phyloP scores from a whole-genome alignment of 2,888 invertebrate species.

The Dasypolia templi region DNA sequence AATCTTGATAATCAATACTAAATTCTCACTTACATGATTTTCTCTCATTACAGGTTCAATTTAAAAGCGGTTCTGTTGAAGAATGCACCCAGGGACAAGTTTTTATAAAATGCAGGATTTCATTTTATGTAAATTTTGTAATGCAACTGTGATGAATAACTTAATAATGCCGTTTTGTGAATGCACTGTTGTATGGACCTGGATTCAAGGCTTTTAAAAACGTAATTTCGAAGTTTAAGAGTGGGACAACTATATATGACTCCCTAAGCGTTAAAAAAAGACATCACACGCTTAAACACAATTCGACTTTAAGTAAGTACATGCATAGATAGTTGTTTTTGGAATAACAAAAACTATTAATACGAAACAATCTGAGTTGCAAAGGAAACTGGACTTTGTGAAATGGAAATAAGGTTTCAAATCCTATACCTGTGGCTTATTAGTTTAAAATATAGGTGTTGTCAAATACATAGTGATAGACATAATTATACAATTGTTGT shows the following conservation, averaged over 20 bases:
- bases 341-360: neutral
- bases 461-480: conserved; percentile 34
- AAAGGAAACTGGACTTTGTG: conserved; percentile 25
- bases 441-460: conserved; percentile 42
- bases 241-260: neutral
- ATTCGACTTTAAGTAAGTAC: neutral
- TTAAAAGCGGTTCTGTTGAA: conserved; percentile 67
- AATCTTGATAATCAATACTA: neutral
- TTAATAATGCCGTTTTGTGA: conserved; percentile 47
- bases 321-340: neutral
- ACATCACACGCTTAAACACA: neutral
- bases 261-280: neutral
- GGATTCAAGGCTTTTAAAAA: conserved; percentile 44
- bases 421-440: conserved; percentile 32
- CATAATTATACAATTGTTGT: conserved; percentile 24
- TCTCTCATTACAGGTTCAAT: conserved; percentile 67
- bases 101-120: conserved; percentile 57
- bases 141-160: conserved; percentile 70
- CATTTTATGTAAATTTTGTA: conserved; percentile 67
- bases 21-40: neutral
- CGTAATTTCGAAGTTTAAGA: neutral
- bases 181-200: conserved; percentile 34
- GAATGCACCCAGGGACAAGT: conserved; percentile 60
- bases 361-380: conserved; percentile 7
- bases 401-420: conserved; percentile 8